Conservation (phyloP, 2,888 invertebrate species). For the Tipula helvola region DNA sequence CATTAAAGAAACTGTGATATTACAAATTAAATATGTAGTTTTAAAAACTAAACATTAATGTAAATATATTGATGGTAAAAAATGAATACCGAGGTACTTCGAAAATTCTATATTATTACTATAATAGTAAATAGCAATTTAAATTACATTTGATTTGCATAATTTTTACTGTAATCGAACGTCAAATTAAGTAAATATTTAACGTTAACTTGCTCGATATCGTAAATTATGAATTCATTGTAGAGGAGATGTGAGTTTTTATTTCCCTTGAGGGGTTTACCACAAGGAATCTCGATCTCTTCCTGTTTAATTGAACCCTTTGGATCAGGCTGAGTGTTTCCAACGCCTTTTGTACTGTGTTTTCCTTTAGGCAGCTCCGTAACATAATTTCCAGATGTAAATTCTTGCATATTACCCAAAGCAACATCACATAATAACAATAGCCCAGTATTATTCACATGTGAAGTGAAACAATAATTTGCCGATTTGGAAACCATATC, state of each 20-base stretch:
- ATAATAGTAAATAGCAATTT: too few relatives aligned
- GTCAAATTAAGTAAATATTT: conserved; percentile 6
- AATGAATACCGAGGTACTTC: too few relatives aligned
- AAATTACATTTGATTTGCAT: not conserved
- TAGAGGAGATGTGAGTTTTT: conserved; percentile 55
- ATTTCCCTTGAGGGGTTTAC: conserved; percentile 38
- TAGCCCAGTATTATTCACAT: conserved; percentile 59
- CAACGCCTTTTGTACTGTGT: conserved; percentile 82
- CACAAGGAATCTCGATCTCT: conserved; percentile 66
- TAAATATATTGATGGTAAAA: too few relatives aligned
- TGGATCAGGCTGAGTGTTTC: conserved; percentile 76
- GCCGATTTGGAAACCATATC: conserved; percentile 99
- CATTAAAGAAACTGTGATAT: too few relatives aligned
- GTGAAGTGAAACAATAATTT: conserved; percentile 80
- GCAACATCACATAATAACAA: conserved; percentile 92
- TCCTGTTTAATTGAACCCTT: conserved; percentile 37
- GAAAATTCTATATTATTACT: too few relatives aligned
- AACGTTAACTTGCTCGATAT: conserved; percentile 34
- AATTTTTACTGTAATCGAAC: not conserved
- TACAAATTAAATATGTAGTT: too few relatives aligned
- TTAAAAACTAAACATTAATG: too few relatives aligned
- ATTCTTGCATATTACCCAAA: conserved; percentile 81
- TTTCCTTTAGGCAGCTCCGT: conserved; percentile 66
- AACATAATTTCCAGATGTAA: conserved; percentile 55
- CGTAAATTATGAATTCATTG: conserved; percentile 96